Conservation (phyloP, 2,888 invertebrate genomes). For the Drosophila hamatofila region DNA sequence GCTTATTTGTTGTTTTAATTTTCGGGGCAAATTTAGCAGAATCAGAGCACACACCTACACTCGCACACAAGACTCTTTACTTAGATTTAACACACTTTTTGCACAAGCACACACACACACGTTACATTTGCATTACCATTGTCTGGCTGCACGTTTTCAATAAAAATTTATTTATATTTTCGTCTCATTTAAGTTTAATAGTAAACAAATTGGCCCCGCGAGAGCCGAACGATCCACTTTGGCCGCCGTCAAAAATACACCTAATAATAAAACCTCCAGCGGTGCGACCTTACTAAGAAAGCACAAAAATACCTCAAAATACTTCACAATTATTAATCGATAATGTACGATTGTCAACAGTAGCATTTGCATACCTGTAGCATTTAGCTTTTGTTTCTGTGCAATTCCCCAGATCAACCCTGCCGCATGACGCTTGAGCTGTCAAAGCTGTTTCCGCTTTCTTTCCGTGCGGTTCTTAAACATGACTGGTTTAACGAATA, state of each 20-base stretch:
- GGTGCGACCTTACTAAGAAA: constrained; percentile 16
- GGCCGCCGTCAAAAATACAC: constrained; percentile 33
- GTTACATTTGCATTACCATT: constrained; percentile 37
- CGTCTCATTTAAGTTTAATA: constrained; percentile 31
- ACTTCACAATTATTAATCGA: background rate
- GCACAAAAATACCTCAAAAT: constrained; percentile 6
- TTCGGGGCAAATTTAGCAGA: constrained; percentile 18
- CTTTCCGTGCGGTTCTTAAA: constrained; percentile 90
- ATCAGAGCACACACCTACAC: constrained; percentile 29
- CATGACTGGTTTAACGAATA: constrained; percentile 94
- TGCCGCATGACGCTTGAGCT: constrained; percentile 58
- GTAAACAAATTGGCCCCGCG: constrained; percentile 46
- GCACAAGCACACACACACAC: constrained; percentile 43
- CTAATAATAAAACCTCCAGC: constrained; percentile 28
- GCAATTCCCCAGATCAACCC: constrained; percentile 50
- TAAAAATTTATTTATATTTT: constrained; percentile 47
- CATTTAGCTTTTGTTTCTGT: constrained; percentile 28
- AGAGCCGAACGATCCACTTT: constrained; percentile 16
- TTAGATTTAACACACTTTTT: constrained; percentile 44
- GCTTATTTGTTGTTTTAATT: constrained; percentile 27
- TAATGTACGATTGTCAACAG: background rate
- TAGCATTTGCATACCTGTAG: constrained; percentile 22
- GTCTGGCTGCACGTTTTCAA: constrained; percentile 18
- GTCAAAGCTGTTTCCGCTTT: constrained; percentile 83
- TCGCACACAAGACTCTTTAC: constrained; percentile 24